phyloP scores from a whole-genome alignment of 2,888 invertebrate genomes.

The Oscheius sp. region DNA sequence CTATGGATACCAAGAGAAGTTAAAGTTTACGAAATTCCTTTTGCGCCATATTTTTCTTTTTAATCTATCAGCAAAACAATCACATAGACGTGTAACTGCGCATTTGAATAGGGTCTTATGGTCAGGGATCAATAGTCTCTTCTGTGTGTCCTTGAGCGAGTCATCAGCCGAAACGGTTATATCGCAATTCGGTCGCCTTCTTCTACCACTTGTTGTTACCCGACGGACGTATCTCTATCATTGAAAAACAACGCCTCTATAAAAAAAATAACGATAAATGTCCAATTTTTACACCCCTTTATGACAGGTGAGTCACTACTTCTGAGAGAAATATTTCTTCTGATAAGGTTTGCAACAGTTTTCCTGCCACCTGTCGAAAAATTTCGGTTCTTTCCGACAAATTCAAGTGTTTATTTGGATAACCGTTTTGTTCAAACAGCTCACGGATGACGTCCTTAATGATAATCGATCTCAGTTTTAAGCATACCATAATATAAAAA shows the following conservation, averaged over 20 bases:
- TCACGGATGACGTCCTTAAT: constrained; percentile 17
- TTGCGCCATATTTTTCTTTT: no score
- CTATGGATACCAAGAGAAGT: no score
- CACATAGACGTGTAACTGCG: no score
- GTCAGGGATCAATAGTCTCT: constrained; percentile 27
- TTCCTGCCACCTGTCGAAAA: neutral
- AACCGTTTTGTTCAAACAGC: constrained; percentile 17
- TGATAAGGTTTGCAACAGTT: neutral
- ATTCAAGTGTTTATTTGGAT: constrained; percentile 25
- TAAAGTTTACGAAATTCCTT: no score
- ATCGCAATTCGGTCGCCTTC: constrained; percentile 31
- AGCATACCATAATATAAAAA: neutral
- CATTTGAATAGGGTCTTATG: constrained; percentile 2
- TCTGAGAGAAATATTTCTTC: neutral
- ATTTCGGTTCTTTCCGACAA: neutral
- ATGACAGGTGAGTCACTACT: constrained; percentile 8
- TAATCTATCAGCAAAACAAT: no score
- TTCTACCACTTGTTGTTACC: constrained; percentile 20
- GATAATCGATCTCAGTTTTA: constrained; percentile 9
- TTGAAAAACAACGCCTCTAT: constrained; percentile 5
- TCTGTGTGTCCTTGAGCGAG: constrained; percentile 25
- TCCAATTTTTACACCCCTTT: neutral
- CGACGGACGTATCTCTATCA: constrained; percentile 6
- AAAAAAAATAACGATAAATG: neutral
- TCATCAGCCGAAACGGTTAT: constrained; percentile 30